These are phyloP conservation scores for Dicrurus megarhynchus DNA, from an alignment of 2,113 vertebrate genomes.

Conservation along the genomic window DNA sequence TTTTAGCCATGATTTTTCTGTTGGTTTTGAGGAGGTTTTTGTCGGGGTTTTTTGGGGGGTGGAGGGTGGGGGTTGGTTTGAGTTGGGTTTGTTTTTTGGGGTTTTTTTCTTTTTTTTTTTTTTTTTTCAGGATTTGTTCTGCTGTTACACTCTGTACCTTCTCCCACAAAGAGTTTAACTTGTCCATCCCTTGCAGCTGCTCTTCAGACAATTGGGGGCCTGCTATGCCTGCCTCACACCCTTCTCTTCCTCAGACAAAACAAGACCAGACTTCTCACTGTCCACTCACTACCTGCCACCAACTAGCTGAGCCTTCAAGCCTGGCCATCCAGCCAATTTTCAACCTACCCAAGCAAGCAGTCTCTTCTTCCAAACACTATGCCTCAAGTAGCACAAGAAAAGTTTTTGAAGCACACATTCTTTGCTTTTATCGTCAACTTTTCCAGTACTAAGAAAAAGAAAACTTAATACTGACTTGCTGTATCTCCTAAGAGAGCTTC, in stretches of 20 bases:
- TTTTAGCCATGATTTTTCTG: neutral
- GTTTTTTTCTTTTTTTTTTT: neutral
- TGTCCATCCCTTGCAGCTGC: neutral
- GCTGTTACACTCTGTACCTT: neutral
- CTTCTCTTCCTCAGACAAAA: neutral
- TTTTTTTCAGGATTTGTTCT: neutral
- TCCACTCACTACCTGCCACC: neutral
- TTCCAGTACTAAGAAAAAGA: neutral
- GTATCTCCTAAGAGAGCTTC: neutral
- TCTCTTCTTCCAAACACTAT: neutral
- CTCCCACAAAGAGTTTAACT: neutral
- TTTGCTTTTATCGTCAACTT: neutral
- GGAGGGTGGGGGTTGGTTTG: neutral
- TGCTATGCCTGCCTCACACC: neutral
- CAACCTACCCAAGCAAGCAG: neutral
- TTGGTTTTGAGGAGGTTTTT: neutral
- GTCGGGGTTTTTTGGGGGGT: fast-evolving
- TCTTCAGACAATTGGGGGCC: neutral
- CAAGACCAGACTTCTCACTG: neutral
- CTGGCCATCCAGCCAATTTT: neutral
- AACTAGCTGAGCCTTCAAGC: neutral
- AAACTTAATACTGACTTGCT: neutral
- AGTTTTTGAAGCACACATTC: neutral
- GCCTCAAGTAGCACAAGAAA: neutral
- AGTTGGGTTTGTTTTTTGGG: no score